These are phyloP conservation scores for Calephelis virginiensis DNA, from an alignment of 1,140 invertebrate genomes.

Conservation along the genomic window DNA sequence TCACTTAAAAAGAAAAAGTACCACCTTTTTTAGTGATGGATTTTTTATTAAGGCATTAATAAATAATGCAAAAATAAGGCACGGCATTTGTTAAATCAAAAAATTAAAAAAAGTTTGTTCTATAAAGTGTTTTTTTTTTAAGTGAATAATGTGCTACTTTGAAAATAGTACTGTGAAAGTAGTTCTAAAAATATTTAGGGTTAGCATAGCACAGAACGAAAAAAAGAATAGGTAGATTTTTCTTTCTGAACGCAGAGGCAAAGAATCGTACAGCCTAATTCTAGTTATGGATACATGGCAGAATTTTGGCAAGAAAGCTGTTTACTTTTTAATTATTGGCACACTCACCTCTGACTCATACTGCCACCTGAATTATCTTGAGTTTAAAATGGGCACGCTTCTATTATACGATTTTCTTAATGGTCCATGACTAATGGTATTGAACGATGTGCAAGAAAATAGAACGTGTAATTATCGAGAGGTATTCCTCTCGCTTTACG, in stretches of 20 bases:
- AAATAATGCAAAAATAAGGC: too few relatives aligned
- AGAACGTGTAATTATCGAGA: constrained; percentile 8
- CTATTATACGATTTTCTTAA: constrained; percentile 49
- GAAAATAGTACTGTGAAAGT: too few relatives aligned
- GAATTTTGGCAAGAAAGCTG: constrained; percentile 22
- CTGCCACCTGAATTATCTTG: constrained; percentile 50
- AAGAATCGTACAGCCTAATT: not conserved
- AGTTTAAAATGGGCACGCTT: constrained; percentile 41
- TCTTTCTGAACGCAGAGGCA: not conserved
- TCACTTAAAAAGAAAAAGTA: too few relatives aligned
- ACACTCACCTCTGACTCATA: constrained; percentile 42
- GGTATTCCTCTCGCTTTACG: constrained; percentile 3
- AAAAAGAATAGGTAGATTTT: not conserved
- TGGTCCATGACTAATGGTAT: constrained; percentile 52
- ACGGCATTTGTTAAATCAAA: too few relatives aligned
- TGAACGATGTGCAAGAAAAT: constrained; percentile 25
- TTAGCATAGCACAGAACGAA: too few relatives aligned
- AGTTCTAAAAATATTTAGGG: too few relatives aligned
- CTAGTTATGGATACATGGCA: constrained; percentile 22
- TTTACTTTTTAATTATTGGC: constrained; percentile 44
- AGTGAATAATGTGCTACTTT: too few relatives aligned
- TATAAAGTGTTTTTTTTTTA: too few relatives aligned
- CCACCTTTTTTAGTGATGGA: too few relatives aligned
- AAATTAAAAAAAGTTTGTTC: too few relatives aligned
- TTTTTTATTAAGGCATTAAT: too few relatives aligned